These are phyloP conservation scores for Rotaria macrura DNA, from an alignment of 2,888 invertebrate species.

Conservation along the genomic window DNA sequence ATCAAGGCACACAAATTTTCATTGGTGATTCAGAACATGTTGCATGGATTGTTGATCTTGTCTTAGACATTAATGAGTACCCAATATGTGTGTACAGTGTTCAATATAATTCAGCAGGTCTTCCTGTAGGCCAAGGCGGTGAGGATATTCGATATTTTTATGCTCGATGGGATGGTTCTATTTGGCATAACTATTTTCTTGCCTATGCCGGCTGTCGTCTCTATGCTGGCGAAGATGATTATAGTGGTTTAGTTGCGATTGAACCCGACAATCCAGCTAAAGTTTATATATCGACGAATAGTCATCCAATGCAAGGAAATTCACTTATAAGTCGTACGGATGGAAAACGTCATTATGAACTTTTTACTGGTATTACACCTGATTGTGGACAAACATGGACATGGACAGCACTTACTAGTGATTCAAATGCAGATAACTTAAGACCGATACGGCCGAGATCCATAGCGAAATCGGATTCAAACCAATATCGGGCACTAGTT, in stretches of 20 bases:
- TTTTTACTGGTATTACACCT: neutral
- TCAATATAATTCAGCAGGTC: neutral
- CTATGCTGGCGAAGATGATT: neutral
- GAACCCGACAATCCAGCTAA: neutral
- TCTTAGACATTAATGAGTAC: neutral
- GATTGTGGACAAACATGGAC: neutral
- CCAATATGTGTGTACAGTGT: neutral
- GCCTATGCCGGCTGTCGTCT: neutral
- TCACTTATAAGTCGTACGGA: neutral
- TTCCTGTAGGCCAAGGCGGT: neutral
- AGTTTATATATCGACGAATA: neutral
- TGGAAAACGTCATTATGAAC: neutral
- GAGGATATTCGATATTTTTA: neutral
- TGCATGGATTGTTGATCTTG: neutral
- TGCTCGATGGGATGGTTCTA: neutral
- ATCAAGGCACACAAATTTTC: neutral
- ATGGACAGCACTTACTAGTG: neutral
- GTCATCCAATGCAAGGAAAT: neutral
- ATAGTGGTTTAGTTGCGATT: neutral
- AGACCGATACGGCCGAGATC: neutral
- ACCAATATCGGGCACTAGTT: neutral
- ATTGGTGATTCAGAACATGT: neutral
- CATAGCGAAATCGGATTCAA: neutral
- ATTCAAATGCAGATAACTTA: neutral
- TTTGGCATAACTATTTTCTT: neutral